Conservation (phyloP, 1,140 invertebrate genomes). For the Bombus waltoni region DNA sequence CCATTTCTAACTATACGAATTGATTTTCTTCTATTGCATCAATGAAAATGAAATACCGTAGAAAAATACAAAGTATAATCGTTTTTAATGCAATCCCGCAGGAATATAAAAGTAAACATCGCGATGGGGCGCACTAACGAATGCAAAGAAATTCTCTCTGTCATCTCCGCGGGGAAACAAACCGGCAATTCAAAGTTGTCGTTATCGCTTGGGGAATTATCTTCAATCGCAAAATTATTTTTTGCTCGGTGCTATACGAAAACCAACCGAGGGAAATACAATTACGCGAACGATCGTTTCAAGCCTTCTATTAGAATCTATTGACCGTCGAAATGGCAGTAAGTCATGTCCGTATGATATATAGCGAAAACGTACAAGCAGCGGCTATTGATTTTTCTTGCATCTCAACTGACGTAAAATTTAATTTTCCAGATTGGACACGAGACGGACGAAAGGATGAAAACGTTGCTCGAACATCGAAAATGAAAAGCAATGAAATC, state of each 20-base stretch:
- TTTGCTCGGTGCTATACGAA: neutral
- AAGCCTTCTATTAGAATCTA: constrained; percentile 27
- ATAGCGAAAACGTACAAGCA: neutral
- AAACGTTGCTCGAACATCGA: constrained; percentile 27
- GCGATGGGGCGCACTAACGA: neutral
- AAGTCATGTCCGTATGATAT: constrained; percentile 1
- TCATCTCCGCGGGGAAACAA: neutral
- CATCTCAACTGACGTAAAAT: constrained; percentile 32
- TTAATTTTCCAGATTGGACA: constrained; percentile 48
- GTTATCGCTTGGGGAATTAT: constrained; percentile 19
- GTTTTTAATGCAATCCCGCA: too few species aligned
- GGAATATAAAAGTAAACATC: neutral
- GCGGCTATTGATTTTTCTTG: constrained; percentile 40
- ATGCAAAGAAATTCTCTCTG: neutral
- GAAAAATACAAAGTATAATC: neutral
- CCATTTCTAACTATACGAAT: neutral
- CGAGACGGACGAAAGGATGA: constrained; percentile 37
- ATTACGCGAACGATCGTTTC: constrained; percentile 24
- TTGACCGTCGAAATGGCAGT: constrained; percentile 24
- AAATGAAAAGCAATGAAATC: constrained; percentile 9
- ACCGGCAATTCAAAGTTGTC: neutral
- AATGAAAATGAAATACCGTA: neutral
- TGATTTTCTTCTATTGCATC: neutral
- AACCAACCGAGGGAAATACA: neutral
- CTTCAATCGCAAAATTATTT: neutral